phyloP scores from a whole-genome alignment of 2,797 vertebrate species.

The Phaenicophaeus curvirostris region DNA sequence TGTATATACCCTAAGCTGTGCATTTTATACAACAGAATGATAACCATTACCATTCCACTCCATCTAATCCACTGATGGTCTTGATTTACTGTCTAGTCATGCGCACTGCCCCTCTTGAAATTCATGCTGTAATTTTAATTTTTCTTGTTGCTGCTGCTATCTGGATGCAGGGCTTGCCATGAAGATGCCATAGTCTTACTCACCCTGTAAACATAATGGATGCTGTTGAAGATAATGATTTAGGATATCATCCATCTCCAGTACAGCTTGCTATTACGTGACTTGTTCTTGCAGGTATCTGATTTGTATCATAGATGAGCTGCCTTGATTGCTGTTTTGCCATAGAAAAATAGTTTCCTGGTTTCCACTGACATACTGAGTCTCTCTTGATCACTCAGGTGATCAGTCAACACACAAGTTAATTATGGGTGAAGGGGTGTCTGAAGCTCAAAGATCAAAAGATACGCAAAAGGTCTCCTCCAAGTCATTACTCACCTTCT shows the following conservation, averaged over 20 bases:
- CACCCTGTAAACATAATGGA: constrained; percentile 52
- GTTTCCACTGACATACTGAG: constrained; percentile 44
- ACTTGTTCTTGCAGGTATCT: constrained; percentile 58
- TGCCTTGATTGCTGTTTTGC: constrained; percentile 54
- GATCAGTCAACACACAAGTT: constrained; percentile 65
- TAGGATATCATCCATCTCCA: constrained; percentile 63
- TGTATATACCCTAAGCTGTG: constrained; percentile 15
- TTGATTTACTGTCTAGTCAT: constrained; percentile 47
- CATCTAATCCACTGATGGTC: constrained; percentile 22
- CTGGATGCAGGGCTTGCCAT: constrained; percentile 2
- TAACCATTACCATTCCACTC: constrained; percentile 55
- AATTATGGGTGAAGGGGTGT: constrained; percentile 59
- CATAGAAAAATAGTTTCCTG: constrained; percentile 51
- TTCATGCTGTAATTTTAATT: constrained; percentile 37
- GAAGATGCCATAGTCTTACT: constrained; percentile 39
- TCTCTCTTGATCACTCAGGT: constrained; percentile 53
- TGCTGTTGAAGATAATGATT: constrained; percentile 61
- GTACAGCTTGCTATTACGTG: constrained; percentile 28
- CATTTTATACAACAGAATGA: constrained; percentile 46
- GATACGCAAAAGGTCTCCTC: constrained; percentile 27
- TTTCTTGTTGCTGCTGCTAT: constrained; percentile 1
- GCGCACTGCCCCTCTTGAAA: constrained; percentile 23
- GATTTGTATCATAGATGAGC: constrained; percentile 53
- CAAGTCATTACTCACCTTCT: constrained; percentile 57
- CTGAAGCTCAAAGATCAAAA: constrained; percentile 57